Evolutionary conservation across 2,113 vertebrate species (phyloP), one percentile per base, ranked within the genome.

Genomic region (Corydoras sp.): DNA sequence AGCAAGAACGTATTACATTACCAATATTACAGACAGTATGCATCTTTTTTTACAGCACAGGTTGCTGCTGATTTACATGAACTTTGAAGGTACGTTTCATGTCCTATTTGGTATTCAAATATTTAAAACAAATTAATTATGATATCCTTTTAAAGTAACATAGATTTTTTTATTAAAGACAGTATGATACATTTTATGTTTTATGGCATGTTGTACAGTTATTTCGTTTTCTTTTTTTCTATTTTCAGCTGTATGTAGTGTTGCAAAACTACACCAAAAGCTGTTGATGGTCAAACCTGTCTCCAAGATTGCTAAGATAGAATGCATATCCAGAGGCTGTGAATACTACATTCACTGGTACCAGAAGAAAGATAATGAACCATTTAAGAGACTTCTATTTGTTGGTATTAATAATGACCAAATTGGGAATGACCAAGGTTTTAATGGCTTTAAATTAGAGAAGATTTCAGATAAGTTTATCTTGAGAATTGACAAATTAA

Each of bases 271-370:
- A 24, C 58, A 63, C n/a, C 73, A 75, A 66, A 49, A 69, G 35
- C 13, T 75, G 8, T 48, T 62, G 62, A 55, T 64, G 53, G 58
- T 35, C 49, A 63, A 30, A 69, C 3, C 53, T 49, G 5, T 32
- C n/a, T 53, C 4, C n/a, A 63, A 62, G 59, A 5, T 30, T 1
- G 58, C 29, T 59, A 69, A 56, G 32, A 69, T 63, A 30, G 31
- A 62, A 15, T 56, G 54, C 14, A 56, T 7, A 56, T 56, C 6
- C 14, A 6, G 24, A 30, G 49, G 13, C 10, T 51, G 29, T 10
- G 31, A 43, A 12, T 54, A 62, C 43, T 68, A 68, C 12, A 6
- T 68, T 15, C 65, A 68, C 53, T 68, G 65, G 65, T 68, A 68
- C 53, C 65, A 68, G 35, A 55, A 58, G 65, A 68, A 68, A 58